Conservation (phyloP, 2,888 invertebrate genomes). For the Clistopyga incitator region DNA sequence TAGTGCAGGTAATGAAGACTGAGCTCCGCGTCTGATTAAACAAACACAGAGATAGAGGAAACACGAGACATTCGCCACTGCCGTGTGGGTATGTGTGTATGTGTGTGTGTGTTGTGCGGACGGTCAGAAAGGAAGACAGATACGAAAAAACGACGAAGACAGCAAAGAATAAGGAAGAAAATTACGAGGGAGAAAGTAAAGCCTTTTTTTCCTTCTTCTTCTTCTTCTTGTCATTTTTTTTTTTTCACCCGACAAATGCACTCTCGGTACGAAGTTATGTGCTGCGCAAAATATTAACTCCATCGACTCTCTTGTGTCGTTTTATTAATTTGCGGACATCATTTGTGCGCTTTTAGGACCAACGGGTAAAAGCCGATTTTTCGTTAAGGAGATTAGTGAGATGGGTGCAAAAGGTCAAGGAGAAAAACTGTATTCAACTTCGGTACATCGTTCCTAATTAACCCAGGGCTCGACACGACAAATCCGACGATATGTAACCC, state of each 20-base stretch:
- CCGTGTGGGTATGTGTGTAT: constrained; percentile 1
- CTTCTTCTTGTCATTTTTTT: constrained; percentile 68
- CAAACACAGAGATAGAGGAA: constrained; percentile 77
- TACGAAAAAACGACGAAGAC: constrained; percentile 41
- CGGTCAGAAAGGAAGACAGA: constrained; percentile 63
- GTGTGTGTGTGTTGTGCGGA: constrained; percentile 54
- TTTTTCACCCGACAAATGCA: constrained; percentile 47
- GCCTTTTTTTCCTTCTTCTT: no score
- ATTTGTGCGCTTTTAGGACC: not conserved
- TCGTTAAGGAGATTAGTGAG: no score
- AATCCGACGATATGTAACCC: constrained; percentile 66
- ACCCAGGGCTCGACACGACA: constrained; percentile 73
- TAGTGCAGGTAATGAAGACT: constrained; percentile 82
- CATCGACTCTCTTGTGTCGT: no score
- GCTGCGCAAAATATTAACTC: not conserved
- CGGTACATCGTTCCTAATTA: constrained; percentile 77
- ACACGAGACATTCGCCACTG: constrained; percentile 71
- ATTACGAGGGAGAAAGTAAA: constrained; percentile 46
- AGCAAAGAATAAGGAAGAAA: constrained; percentile 44
- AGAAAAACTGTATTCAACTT: not conserved
- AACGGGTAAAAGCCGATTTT: no score
- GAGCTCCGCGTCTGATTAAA: constrained; percentile 82
- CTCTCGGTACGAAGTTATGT: not conserved
- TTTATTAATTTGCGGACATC: not conserved
- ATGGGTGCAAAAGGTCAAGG: not conserved